A percentile compares a stretch with the other conserved stretches of the same genome.
Conservation (phyloP, 1,140 invertebrate species). For the Papilio polytes region DNA sequence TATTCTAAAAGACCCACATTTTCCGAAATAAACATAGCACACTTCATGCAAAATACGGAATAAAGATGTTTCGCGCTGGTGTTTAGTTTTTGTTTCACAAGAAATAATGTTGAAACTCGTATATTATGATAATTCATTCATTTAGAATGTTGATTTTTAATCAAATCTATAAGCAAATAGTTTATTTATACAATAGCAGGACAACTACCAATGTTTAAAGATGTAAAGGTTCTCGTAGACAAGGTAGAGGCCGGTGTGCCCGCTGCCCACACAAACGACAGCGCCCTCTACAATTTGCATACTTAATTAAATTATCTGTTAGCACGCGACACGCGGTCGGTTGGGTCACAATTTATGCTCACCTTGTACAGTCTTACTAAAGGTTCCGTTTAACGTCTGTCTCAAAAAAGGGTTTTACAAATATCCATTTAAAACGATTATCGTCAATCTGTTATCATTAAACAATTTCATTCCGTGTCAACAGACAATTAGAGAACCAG, state of each 20-base stretch:
- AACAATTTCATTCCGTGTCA: conserved; percentile 13
- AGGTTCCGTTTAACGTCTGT: background rate
- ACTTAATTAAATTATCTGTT: conserved; percentile 15
- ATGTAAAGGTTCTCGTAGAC: background rate
- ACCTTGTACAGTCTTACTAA: background rate
- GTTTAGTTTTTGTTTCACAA: background rate
- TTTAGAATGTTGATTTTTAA: background rate
- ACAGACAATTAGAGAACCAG: background rate
- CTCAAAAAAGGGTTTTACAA: background rate
- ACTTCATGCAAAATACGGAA: background rate
- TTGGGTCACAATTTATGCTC: background rate
- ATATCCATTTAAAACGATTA: background rate
- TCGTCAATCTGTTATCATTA: background rate
- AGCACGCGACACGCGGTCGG: background rate
- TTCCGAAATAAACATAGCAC: background rate
- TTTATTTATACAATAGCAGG: background rate
- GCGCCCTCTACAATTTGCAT: conserved; percentile 8
- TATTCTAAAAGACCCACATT: background rate
- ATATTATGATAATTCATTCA: too few relatives aligned
- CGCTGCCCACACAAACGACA: background rate
- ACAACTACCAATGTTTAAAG: background rate
- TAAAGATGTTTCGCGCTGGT: background rate
- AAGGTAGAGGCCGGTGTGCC: background rate
- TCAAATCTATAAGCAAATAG: background rate
- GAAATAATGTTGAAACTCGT: too few relatives aligned